Base-by-base conservation (phyloP, 2,113 vertebrate genomes). In the Anhinga anhinga region DNA sequence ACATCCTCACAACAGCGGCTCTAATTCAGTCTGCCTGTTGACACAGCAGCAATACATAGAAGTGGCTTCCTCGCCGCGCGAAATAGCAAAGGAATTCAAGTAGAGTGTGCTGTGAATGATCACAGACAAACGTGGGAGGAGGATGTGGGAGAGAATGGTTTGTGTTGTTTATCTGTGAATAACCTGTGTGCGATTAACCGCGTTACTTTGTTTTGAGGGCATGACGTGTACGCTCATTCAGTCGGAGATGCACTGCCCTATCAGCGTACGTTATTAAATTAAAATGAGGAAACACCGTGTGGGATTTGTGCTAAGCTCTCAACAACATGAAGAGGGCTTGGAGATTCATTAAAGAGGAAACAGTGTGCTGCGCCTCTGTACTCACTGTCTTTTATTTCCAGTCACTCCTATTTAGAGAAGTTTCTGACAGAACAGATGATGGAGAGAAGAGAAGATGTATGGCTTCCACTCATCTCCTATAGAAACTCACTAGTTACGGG, bases 381-480 rank as follows among this genome's bases (percentile, higher is more conserved):
- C 10, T 96, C 62, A 50, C 5, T 66, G 65, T 81, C 20, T 86
- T 22, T 67, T 96, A 3, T 93, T 71, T 94, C 56, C 94, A 99
- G 99, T 59, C 99, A 99, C 96, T 98, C 99, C 7, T 99, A 99
- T 95, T 95, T 99, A 90, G 99, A 99, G 98, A 99, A 99, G 98
- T 99, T 99, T 95, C 99, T 99, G 98, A 99, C 99, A 0, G 99
- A 99, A 86, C 99, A 99, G 32, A 99, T 99, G 99, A 99, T 99
- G 98, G 99, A 99, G 97, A 98, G 99, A 44, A 98, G 99, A 73
- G 99, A 99, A 97, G 99, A 99, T 44, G 99, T 99, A 7, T 99
- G 99, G 99, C 99, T 99, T 89, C 99, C 99, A 13, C 98, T 99
- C 34, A 99, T 99, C 93, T 99, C 99, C 78, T 99, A 99, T 84